Percentiles rank a stretch among this genome's conserved stretches.
Conservation (phyloP, 2,113 vertebrate genomes). For the Furnarius figulus region DNA sequence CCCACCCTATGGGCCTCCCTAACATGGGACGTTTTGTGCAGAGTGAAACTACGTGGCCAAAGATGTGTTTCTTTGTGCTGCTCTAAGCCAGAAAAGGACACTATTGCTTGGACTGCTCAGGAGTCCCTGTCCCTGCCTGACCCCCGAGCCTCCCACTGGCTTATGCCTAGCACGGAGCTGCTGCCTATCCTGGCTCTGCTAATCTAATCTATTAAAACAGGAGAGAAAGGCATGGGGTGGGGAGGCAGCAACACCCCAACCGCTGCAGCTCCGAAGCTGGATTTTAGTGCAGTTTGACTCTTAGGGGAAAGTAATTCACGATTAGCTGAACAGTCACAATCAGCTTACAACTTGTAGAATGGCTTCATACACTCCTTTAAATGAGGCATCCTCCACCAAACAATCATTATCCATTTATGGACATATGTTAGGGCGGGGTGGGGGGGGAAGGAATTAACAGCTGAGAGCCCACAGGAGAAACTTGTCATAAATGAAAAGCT, state of each 20-base stretch:
- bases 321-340: background rate
- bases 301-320: background rate
- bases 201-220: background rate
- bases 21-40: fast-evolving
- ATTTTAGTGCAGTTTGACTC: background rate
- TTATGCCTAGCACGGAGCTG: fast-evolving
- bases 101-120: background rate
- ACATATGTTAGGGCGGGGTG: background rate
- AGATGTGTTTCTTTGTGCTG: background rate
- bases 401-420: background rate
- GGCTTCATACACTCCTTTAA: background rate
- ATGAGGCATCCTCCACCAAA: background rate
- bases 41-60: fast-evolving
- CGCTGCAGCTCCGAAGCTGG: fast-evolving
- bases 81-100: background rate
- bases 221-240: background rate
- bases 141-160: background rate
- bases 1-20: fast-evolving
- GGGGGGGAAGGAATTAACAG: background rate
- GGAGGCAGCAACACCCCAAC: fast-evolving
- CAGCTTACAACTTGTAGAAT: background rate
- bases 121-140: background rate
- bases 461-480: background rate
- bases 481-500: background rate
- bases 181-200: background rate